Evolutionary conservation across 2,113 vertebrate species (phyloP).

Genomic region (Lepisosteus osseus): DNA sequence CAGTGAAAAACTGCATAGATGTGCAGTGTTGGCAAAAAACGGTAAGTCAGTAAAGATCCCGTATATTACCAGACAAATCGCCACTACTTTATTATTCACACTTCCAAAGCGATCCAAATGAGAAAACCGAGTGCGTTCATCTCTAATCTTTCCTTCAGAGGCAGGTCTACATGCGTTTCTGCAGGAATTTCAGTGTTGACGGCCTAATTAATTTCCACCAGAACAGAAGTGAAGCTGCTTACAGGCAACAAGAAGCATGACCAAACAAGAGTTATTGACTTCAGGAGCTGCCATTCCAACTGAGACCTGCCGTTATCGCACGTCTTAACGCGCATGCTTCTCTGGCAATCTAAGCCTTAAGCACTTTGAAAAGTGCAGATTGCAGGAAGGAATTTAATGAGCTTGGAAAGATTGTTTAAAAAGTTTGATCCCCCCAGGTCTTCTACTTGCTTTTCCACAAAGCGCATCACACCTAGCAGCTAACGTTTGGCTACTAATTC

Average conservation of each 20-base stretch:
- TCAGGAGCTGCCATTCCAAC: neutral
- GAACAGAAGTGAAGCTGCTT: neutral
- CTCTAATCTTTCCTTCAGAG: neutral
- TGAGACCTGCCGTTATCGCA: neutral
- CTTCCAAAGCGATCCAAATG: neutral
- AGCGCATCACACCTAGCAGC: no score
- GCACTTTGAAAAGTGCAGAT: neutral
- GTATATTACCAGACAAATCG: no score
- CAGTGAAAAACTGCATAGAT: no score
- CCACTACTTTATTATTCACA: no score
- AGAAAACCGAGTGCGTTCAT: neutral
- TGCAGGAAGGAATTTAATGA: neutral
- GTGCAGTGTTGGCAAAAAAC: no score
- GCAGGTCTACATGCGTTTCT: neutral
- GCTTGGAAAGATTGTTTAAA: constrained; percentile 3
- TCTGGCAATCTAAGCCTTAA: neutral
- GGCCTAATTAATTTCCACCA: neutral
- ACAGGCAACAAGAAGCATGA: neutral
- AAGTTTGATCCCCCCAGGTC: neutral
- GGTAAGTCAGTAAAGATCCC: no score
- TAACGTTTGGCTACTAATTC: no score
- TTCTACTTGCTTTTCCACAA: no score
- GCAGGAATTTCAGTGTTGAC: neutral
- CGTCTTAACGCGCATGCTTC: constrained; percentile 12
- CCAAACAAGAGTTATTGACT: neutral